A percentile compares a stretch with the other conserved stretches of the same genome.
Conservation (phyloP, 92 coral and sea anemone species). For the Hydrozoanthus gracilis region DNA sequence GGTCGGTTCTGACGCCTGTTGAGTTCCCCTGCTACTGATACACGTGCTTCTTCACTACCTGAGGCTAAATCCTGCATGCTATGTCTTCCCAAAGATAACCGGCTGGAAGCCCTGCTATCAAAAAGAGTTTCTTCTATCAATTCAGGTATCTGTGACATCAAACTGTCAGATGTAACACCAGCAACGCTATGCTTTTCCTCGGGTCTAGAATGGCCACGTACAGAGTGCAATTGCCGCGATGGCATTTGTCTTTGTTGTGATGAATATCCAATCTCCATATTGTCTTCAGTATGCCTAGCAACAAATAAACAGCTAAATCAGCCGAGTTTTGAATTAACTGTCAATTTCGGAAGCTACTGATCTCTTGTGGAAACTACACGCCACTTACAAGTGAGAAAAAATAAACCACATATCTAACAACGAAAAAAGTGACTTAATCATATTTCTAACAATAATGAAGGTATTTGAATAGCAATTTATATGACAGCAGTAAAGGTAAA, state of each 20-base stretch:
- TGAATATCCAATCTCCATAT: not conserved
- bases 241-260: not conserved
- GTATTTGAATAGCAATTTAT: too few relatives aligned
- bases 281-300: not conserved
- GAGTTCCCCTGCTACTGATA: not conserved
- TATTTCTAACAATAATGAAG: too few relatives aligned
- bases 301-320: not conserved
- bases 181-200: not conserved
- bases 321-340: too few relatives aligned
- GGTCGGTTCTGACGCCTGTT: not conserved
- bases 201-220: not conserved
- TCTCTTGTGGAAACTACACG: too few relatives aligned
- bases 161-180: not conserved
- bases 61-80: not conserved
- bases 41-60: not conserved
- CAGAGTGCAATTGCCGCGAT: not conserved
- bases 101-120: slow-evolving; percentile 33
- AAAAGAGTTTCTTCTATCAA: slow-evolving; percentile 35
- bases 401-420: too few relatives aligned
- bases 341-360: too few relatives aligned
- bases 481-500: too few relatives aligned
- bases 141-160: slow-evolving; percentile 6
- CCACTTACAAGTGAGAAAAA: too few relatives aligned
- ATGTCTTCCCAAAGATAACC: slow-evolving; percentile 18
- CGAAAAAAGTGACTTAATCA: too few relatives aligned